These are phyloP conservation scores for Aethes cnicana DNA, from an alignment of 2,888 invertebrate genomes.

Conservation along the genomic window DNA sequence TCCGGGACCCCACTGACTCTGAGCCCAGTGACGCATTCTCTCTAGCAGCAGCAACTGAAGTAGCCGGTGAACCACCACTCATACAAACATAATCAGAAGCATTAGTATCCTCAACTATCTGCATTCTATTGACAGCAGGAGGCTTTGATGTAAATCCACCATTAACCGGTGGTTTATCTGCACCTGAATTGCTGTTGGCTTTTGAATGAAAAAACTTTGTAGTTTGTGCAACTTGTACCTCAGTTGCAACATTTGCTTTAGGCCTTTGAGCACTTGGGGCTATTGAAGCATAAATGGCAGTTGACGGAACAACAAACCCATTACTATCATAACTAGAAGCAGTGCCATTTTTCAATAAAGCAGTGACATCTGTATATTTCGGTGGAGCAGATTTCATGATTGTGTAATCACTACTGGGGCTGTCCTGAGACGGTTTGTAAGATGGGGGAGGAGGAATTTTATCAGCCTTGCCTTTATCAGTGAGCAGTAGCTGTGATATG, in stretches of 20 bases:
- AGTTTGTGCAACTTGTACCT: conserved; percentile 79
- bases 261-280: conserved; percentile 80
- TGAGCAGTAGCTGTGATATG: conserved; percentile 52
- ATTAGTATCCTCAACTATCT: conserved; percentile 86
- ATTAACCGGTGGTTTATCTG: conserved; percentile 64
- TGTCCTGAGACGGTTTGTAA: conserved; percentile 60
- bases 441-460: conserved; percentile 77
- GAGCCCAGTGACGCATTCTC: conserved; percentile 68
- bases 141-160: conserved; percentile 60
- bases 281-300: conserved; percentile 79
- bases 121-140: conserved; percentile 61
- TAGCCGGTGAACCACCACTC: conserved; percentile 86
- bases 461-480: conserved; percentile 75
- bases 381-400: conserved; percentile 78
- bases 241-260: conserved; percentile 78
- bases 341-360: conserved; percentile 63
- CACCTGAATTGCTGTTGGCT: conserved; percentile 78
- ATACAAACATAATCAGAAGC: conserved; percentile 92
- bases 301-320: conserved; percentile 71
- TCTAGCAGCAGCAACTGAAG: conserved; percentile 68
- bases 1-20: conserved; percentile 65
- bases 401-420: conserved; percentile 69
- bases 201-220: conserved; percentile 82
- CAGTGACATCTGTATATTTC: conserved; percentile 74
- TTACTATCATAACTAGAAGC: conserved; percentile 70